Base-by-base conservation (phyloP, 2,797 vertebrate species). In the Hoplostethus mediterraneus region DNA sequence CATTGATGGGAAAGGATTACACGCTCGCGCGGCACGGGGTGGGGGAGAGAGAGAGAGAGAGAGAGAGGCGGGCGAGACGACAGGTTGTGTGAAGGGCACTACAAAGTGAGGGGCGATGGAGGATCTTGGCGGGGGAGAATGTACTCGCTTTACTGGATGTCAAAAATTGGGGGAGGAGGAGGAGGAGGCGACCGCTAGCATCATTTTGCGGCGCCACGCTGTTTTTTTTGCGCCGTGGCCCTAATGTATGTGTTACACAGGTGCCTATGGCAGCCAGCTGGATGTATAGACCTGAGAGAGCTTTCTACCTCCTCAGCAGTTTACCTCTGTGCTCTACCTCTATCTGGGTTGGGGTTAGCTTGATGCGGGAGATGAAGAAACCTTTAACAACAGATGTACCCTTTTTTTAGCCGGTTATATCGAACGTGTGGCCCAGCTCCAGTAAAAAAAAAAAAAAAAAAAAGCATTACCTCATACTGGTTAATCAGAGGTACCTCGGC, bases 1-100 rank as follows among this genome's bases (percentile, higher is more conserved):
- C 89, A 92, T 90, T 92, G 93, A 93, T 93, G 92, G 92, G 90
- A 89, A 90, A 88, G 91, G 88, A 93, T 94, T 92, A 92, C 85
- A 89, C 75, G 88, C 91, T 79, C 55, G 83, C 89, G n/a, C n/a
- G n/a, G n/a, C n/a, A n/a, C n/a, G n/a, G n/a, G n/a, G n/a, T n/a
- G n/a, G n/a, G n/a, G n/a, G n/a, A n/a, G n/a, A n/a, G n/a, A n/a
- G n/a, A n/a, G n/a, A n/a, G n/a, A n/a, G n/a, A n/a, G n/a, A n/a
- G n/a, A n/a, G n/a, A n/a, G n/a, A n/a, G n/a, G n/a, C n/a, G n/a
- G n/a, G n/a, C n/a, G n/a, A 85, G 83, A 77, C 85, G 47, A 67
- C 67, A 47, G 78, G 40, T 69, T 74, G 78, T 88, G 79, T 91
- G 89, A 92, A 91, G 90, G 90, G 75, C 86, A 86, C 80, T 68